Evolutionary conservation across 2,113 vertebrate species (phyloP).

Genomic region (Sterna hirundo): DNA sequence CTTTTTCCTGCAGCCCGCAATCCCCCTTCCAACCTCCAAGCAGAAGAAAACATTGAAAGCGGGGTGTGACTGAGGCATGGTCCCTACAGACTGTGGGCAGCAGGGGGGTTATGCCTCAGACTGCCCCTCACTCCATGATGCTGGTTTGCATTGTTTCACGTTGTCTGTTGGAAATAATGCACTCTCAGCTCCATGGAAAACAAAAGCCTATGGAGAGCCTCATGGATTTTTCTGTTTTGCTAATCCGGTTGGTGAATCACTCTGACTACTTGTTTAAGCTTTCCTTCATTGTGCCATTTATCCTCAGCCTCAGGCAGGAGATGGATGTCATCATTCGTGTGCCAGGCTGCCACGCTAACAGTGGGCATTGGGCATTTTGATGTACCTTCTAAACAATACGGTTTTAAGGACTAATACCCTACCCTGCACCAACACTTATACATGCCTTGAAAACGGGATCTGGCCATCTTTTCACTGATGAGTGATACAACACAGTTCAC

Average conservation of each 20-base stretch:
- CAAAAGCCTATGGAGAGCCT: neutral
- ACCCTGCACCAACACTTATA: neutral
- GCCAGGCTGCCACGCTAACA: neutral
- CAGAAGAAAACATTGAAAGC: neutral
- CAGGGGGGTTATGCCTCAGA: neutral
- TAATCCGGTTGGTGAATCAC: neutral
- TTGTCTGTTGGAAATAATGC: neutral
- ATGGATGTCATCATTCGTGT: neutral
- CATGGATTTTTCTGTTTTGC: neutral
- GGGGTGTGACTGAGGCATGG: neutral
- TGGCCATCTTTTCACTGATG: neutral
- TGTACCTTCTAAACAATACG: neutral
- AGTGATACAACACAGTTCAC: neutral
- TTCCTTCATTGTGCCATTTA: constrained; percentile 21
- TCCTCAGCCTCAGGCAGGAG: neutral
- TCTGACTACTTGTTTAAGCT: constrained; percentile 10
- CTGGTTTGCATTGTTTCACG: neutral
- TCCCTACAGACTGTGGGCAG: neutral
- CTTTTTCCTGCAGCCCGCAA: neutral
- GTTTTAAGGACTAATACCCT: neutral
- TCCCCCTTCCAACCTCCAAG: neutral
- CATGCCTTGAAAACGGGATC: neutral
- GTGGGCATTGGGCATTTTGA: neutral
- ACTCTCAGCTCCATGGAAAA: constrained; percentile 13
- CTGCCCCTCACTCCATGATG: neutral